phyloP scores from a whole-genome alignment of 1,140 invertebrate genomes.

The Pachypeltis micranthus region DNA sequence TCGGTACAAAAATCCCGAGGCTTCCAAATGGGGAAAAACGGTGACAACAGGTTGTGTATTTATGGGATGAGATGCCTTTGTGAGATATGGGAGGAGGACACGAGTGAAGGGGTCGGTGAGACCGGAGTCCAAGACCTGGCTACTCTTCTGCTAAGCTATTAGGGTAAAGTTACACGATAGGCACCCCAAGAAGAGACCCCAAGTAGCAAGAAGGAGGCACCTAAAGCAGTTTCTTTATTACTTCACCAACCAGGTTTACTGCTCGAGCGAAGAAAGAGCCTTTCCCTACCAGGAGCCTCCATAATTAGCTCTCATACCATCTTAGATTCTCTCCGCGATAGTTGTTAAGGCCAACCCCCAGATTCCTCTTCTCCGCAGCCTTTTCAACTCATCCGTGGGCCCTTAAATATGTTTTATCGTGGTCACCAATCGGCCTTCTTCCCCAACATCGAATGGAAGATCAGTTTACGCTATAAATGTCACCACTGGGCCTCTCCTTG shows the following conservation, averaged over 20 bases:
- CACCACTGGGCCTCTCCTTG: not conserved
- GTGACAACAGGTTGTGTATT: slow-evolving; percentile 8
- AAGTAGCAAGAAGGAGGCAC: slow-evolving; percentile 4
- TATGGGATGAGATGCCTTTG: not conserved
- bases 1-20: no score
- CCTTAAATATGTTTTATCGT: slow-evolving; percentile 8
- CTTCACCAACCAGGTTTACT: slow-evolving; percentile 3
- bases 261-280: not conserved
- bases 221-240: slow-evolving; percentile 10
- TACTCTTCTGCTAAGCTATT: not conserved
- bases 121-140: not conserved
- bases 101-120: not conserved
- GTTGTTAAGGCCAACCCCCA: not conserved
- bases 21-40: not conserved
- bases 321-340: slow-evolving; percentile 1
- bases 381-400: not conserved
- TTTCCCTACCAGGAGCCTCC: not conserved
- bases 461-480: not conserved
- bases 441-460: no score
- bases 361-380: not conserved
- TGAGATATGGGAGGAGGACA: not conserved
- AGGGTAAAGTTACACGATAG: slow-evolving; percentile 4
- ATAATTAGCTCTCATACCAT: slow-evolving; percentile 2
- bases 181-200: slow-evolving; percentile 5
- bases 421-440: not conserved